Base-by-base conservation (phyloP, 2,797 vertebrate species). In the Cossypha heuglini region DNA sequence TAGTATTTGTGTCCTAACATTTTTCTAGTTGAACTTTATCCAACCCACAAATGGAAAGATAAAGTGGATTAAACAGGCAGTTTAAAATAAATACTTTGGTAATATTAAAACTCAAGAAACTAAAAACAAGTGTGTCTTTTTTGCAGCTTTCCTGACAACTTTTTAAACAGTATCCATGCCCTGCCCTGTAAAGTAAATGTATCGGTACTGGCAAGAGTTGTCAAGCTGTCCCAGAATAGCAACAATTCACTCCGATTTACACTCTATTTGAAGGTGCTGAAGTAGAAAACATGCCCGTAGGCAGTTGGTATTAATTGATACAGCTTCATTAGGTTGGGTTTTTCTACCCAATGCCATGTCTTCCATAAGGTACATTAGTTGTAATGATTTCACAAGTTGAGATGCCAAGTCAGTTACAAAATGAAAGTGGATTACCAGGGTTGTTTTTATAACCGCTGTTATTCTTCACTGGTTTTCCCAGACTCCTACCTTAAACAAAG, bases 11-110 rank as follows among this genome's bases (percentile, higher is more conserved):
- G 42, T 72, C 13, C 46, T 61, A 63, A 48, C 26, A 49, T 83
- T 80, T 75, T 93, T 52, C 16, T 75, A 81, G 57, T 42, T 90
- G 61, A 83, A 63, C 54, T 37, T 77, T 71, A 77, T 42, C 52
- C 3, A 10, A 59, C 68, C 28, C 49, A 55, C 20, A 88, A 73
- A 72, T 28, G 7, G 57, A 71, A 59, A 68, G 26, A 46, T 54
- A 37, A 74, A 61, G 37, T 57, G 25, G 24, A 82, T 82, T 76
- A 61, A 94, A 58, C 5, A 37, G 33, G 43, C 33, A 49, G 5
- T 45, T 86, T 82, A 51, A 84, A 91, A 68, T 33, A 84, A 76
- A 51, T 40, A 38, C 14, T 62, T 45, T 9, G 16, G 6, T 28
- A 52, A n/a, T 61, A 33, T 16, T 72, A 61, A 48, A 94, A 18